phyloP scores from a whole-genome alignment of 2,888 invertebrate species.

The Ceraclea dissimilis region DNA sequence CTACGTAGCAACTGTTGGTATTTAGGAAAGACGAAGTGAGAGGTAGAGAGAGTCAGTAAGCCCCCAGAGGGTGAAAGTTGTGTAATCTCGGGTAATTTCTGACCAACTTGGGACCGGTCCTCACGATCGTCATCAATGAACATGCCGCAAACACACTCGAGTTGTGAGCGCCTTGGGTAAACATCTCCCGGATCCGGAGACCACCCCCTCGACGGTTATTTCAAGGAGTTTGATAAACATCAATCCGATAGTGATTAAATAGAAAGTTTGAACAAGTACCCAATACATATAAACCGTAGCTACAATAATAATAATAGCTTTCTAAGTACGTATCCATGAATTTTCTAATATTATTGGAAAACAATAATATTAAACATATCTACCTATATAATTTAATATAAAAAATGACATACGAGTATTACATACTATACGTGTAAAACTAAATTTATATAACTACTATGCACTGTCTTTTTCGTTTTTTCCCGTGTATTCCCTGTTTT shows the following conservation, averaged over 20 bases:
- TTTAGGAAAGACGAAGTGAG: neutral
- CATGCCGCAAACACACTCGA: neutral
- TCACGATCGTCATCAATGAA: neutral
- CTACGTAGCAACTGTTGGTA: too few species aligned
- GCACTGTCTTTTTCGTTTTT: too few species aligned
- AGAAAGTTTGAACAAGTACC: neutral
- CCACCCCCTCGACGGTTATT: neutral
- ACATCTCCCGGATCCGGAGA: neutral
- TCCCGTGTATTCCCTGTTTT: too few species aligned
- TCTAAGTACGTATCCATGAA: too few species aligned
- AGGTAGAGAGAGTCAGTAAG: neutral
- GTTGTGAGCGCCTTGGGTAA: conserved; percentile 3
- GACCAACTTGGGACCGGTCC: neutral
- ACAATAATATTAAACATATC: too few species aligned
- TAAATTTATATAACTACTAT: too few species aligned
- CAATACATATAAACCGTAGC: too few species aligned
- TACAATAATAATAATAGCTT: too few species aligned
- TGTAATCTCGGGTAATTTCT: conserved; percentile 3
- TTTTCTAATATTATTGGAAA: too few species aligned
- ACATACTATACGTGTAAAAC: too few species aligned
- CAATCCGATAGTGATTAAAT: neutral
- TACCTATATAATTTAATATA: too few species aligned
- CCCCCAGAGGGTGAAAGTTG: neutral
- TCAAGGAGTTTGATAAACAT: conserved; percentile 1
- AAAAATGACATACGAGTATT: too few species aligned